A percentile compares a stretch with the other conserved stretches of the same genome.
Evolutionary conservation across 2,113 vertebrate species (phyloP).

Genomic region (Eurypyga helias): DNA sequence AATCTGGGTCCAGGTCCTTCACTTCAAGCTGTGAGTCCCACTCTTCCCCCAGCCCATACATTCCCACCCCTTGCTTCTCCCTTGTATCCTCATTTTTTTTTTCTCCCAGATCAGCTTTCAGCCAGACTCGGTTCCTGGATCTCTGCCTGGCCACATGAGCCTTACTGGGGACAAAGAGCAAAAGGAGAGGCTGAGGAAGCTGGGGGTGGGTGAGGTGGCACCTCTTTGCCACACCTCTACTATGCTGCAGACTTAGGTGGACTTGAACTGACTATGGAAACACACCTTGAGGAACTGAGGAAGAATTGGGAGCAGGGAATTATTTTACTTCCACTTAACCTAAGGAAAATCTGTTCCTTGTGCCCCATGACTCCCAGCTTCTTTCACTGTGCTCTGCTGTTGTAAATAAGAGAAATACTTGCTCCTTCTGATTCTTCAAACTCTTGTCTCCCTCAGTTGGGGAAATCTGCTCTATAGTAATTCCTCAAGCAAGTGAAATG

Average conservation of each 20-base stretch:
- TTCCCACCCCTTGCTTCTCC: not conserved
- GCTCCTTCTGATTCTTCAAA: not conserved
- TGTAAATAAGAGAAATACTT: not conserved
- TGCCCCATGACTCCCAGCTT: not conserved
- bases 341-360: not conserved
- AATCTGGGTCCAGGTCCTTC: not conserved
- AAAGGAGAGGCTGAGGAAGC: slow-evolving; percentile 31
- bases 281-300: not conserved
- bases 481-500: not conserved
- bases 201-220: slow-evolving; percentile 26
- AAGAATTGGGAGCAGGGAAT: not conserved
- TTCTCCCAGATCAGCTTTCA: not conserved
- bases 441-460: not conserved
- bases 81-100: not conserved
- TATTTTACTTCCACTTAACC: not conserved
- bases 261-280: not conserved
- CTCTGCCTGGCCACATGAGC: not conserved
- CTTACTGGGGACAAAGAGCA: slow-evolving; percentile 15
- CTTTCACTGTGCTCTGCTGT: not conserved
- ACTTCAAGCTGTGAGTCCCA: not conserved
- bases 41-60: not conserved
- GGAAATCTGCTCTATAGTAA: not conserved
- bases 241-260: not conserved
- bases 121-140: not conserved
- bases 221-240: slow-evolving; percentile 8